Percentiles rank a stretch among this genome's conserved stretches.
Conservation (phyloP, 2,113 vertebrate genomes). For the Crotalus tigris region DNA sequence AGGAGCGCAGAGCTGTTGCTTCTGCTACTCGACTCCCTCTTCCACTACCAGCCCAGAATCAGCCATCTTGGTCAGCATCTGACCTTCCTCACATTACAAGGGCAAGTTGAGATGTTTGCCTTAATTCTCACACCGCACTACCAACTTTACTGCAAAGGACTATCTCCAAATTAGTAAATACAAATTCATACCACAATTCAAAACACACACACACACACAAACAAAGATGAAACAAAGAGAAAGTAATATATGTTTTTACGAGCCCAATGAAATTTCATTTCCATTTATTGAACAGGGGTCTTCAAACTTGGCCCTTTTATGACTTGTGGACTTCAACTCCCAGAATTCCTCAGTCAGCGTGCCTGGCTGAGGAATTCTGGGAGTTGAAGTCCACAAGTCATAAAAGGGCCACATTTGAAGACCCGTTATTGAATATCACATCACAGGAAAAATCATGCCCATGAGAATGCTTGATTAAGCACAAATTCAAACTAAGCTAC, state of each 20-base stretch:
- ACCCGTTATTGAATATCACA: slow-evolving; percentile 10
- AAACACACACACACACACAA: not conserved
- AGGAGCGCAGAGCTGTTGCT: not conserved
- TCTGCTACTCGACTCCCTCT: not conserved
- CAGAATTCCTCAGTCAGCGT: too few species aligned
- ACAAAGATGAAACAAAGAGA: not conserved
- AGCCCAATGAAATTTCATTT: not conserved
- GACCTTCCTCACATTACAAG: not conserved
- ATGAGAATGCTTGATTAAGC: slow-evolving; percentile 53
- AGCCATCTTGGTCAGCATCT: not conserved
- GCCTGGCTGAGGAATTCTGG: too few species aligned
- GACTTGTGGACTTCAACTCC: too few species aligned
- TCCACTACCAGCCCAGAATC: not conserved
- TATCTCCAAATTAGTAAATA: not conserved
- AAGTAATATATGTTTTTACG: not conserved
- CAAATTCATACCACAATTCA: not conserved
- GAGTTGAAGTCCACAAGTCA: too few species aligned
- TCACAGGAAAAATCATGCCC: not conserved
- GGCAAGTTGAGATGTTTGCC: not conserved
- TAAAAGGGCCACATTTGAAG: too few species aligned
- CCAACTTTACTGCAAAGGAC: not conserved
- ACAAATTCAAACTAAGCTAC: slow-evolving; percentile 55
- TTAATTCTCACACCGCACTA: not conserved
- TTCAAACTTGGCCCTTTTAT: too few species aligned
- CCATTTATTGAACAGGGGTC: not conserved